A percentile compares a stretch with the other conserved stretches of the same genome.
These are phyloP conservation scores for Tragulus kanchil DNA, from an alignment of 2,113 vertebrate species.

Conservation along the genomic window DNA sequence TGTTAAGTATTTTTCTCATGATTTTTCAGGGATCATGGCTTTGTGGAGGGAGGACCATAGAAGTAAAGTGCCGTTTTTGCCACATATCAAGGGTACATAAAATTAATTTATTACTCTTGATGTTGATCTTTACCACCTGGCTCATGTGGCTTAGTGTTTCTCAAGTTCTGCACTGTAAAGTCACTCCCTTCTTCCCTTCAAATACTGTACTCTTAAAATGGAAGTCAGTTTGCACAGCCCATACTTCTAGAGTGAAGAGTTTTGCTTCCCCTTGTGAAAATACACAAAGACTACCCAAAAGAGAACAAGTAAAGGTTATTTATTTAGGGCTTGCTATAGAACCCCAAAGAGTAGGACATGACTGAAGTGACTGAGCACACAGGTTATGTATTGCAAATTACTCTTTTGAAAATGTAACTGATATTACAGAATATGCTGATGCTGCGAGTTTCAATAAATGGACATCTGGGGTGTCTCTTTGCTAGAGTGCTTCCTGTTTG, in stretches of 20 bases:
- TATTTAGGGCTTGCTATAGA: neutral
- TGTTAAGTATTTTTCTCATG: neutral
- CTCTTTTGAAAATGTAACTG: neutral
- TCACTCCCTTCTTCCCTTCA: neutral
- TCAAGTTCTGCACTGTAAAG: neutral
- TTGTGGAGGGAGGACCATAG: neutral
- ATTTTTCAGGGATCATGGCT: neutral
- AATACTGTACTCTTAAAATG: neutral
- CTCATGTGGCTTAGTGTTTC: neutral
- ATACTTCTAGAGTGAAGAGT: neutral
- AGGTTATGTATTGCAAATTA: neutral
- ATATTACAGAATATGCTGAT: neutral
- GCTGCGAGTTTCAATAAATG: neutral
- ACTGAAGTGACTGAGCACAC: neutral
- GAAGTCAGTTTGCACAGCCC: neutral
- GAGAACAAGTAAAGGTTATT: neutral
- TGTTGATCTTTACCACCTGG: neutral
- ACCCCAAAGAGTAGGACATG: neutral
- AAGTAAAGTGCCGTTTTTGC: neutral
- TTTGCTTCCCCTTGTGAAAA: slow-evolving; percentile 14
- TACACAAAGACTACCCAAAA: neutral
- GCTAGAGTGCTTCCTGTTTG: neutral
- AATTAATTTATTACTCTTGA: neutral
- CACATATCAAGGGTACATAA: neutral
- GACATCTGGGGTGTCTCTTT: neutral